Conservation (phyloP, 2,113 vertebrate species). For the Connochaetes taurinus region DNA sequence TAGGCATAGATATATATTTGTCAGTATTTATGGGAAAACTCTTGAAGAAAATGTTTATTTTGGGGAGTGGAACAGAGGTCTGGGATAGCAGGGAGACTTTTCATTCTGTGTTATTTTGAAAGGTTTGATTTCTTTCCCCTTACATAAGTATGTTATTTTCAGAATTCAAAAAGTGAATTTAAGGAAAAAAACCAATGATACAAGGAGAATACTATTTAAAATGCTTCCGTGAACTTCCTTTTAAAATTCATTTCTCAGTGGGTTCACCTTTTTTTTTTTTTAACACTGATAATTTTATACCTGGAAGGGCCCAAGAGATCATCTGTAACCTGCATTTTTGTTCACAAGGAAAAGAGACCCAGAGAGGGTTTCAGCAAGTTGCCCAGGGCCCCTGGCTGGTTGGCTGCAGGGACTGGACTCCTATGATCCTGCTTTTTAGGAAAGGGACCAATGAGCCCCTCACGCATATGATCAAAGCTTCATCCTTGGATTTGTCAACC, state of each 20-base stretch:
- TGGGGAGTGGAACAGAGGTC: not conserved
- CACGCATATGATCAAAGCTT: not conserved
- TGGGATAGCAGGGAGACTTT: not conserved
- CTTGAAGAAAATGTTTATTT: not conserved
- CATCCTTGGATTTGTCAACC: not conserved
- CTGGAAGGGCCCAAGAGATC: not conserved
- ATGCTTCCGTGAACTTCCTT: not conserved
- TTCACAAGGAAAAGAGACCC: not conserved
- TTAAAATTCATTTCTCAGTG: not conserved
- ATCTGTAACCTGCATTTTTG: not conserved
- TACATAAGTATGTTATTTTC: not conserved
- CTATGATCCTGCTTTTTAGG: not conserved
- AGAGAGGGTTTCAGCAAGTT: not conserved
- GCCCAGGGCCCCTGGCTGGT: not conserved
- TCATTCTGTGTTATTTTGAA: not conserved
- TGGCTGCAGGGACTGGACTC: not conserved
- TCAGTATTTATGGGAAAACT: not conserved
- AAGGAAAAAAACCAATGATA: not conserved
- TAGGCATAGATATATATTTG: not conserved
- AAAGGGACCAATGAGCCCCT: not conserved
- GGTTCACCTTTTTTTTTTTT: not conserved
- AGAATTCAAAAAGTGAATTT: conserved; percentile 15
- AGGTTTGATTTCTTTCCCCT: not conserved
- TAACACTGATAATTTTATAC: not conserved
- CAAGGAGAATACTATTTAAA: not conserved